Conservation (phyloP, 2,888 invertebrate genomes). For the Operophtera brumata region DNA sequence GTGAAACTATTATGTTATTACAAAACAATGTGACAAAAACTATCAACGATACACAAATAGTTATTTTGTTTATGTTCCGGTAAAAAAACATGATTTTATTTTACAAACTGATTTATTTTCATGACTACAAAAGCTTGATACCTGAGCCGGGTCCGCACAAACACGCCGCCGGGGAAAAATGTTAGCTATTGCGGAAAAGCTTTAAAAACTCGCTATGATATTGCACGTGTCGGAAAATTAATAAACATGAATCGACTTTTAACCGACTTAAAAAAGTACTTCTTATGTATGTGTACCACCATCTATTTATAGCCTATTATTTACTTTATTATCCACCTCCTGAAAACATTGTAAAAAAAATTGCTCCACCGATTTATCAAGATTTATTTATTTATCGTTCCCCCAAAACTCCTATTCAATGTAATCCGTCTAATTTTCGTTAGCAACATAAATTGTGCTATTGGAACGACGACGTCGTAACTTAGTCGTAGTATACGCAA, state of each 20-base stretch:
- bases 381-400: too few species aligned
- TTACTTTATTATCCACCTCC: too few species aligned
- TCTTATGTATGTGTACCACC: too few species aligned
- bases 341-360: too few species aligned
- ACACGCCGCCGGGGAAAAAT: conserved; percentile 13
- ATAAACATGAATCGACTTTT: neutral
- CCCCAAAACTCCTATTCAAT: too few species aligned
- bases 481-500: too few species aligned
- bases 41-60: neutral
- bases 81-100: conserved; percentile 2
- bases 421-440: too few species aligned
- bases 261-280: too few species aligned
- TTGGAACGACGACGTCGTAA: too few species aligned
- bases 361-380: too few species aligned
- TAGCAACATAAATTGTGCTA: too few species aligned
- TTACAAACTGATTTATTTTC: conserved; percentile 8
- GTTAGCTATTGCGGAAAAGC: conserved; percentile 7
- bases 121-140: conserved; percentile 11
- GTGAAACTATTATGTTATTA: neutral
- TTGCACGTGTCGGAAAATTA: neutral
- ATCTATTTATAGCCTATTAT: too few species aligned
- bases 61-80: neutral
- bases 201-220: conserved; percentile 7
- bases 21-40: neutral
- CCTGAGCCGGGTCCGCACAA: conserved; percentile 9